Evolutionary conservation across 2,888 invertebrate species (phyloP).

Genomic region (Torymus tubicola): DNA sequence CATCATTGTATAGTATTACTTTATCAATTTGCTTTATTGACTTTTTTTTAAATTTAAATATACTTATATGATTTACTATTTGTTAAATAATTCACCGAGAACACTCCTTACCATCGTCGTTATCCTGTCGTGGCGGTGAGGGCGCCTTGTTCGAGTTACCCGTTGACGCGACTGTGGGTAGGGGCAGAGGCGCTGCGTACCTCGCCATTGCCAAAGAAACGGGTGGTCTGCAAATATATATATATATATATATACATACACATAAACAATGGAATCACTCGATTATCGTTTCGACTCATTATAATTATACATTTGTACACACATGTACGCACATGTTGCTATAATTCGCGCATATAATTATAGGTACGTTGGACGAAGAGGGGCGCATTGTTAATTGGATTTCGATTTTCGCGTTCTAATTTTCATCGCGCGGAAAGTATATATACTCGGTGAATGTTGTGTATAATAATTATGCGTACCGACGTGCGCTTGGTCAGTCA

Average conservation of each 20-base stretch:
- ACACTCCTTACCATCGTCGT: constrained; percentile 80
- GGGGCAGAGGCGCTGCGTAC: constrained; percentile 76
- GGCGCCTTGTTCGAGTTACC: constrained; percentile 72
- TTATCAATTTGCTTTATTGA: too few species aligned
- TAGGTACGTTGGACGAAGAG: not conserved
- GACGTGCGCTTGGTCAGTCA: too few species aligned
- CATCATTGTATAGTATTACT: too few species aligned
- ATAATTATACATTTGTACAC: not conserved
- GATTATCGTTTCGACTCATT: not conserved
- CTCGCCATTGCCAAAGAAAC: constrained; percentile 85
- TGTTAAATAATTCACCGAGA: too few species aligned
- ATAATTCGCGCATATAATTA: not conserved
- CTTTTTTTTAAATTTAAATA: too few species aligned
- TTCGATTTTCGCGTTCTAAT: constrained; percentile 20
- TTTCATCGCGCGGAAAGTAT: not conserved
- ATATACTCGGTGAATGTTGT: too few species aligned
- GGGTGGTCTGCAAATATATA: constrained; percentile 82
- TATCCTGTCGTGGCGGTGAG: constrained; percentile 77
- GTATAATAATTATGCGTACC: too few species aligned
- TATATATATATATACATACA: not conserved
- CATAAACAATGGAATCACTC: not conserved
- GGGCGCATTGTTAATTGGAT: constrained; percentile 15
- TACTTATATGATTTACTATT: too few species aligned
- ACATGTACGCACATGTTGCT: not conserved
- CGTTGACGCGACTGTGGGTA: constrained; percentile 74